These are phyloP conservation scores for Xanthorhoe spadicearia DNA, from an alignment of 2,888 invertebrate species.

Conservation along the genomic window DNA sequence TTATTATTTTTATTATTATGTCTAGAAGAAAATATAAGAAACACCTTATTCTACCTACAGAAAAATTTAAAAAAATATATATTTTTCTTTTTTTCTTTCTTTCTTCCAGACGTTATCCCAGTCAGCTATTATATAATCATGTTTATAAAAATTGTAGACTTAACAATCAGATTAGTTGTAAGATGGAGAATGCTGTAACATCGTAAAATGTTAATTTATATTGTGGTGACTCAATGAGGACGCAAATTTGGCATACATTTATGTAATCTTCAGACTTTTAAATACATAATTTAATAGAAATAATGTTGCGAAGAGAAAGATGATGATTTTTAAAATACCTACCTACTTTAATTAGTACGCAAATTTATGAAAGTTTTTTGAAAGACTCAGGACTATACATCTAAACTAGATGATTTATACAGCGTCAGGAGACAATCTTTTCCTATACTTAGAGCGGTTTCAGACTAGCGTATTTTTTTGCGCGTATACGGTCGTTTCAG, in stretches of 20 bases:
- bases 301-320: constrained; percentile 15
- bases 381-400: too few species aligned
- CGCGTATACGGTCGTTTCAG: too few species aligned
- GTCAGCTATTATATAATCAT: not conserved
- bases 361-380: not conserved
- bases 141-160: not conserved
- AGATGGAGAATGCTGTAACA: constrained; percentile 16
- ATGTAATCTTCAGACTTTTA: constrained; percentile 24
- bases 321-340: not conserved
- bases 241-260: constrained; percentile 27
- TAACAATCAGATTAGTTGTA: constrained; percentile 17
- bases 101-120: too few species aligned
- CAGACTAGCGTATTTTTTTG: too few species aligned
- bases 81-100: too few species aligned
- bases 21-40: too few species aligned
- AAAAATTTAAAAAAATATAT: too few species aligned
- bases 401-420: too few species aligned
- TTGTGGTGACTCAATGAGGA: constrained; percentile 31
- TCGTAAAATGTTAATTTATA: constrained; percentile 29
- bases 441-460: too few species aligned
- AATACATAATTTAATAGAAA: constrained; percentile 28
- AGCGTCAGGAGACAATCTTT: too few species aligned
- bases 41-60: too few species aligned
- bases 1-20: too few species aligned
- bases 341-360: not conserved